Evolutionary conservation across 2,888 invertebrate species (phyloP), one percentile per base, ranked within the genome.

Genomic region (Tenthredo amoena): DNA sequence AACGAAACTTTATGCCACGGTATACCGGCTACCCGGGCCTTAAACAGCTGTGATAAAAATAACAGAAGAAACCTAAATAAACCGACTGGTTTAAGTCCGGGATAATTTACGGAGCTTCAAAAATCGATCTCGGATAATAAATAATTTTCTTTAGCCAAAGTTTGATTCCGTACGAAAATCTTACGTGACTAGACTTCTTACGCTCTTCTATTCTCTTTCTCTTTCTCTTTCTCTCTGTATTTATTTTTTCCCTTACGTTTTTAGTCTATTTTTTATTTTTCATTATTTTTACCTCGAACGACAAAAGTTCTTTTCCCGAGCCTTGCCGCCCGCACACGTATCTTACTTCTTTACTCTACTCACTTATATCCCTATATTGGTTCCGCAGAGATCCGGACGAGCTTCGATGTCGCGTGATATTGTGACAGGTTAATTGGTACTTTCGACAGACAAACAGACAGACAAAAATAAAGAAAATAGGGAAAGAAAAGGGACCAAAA

Each of bases 401-500:
- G 71, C 55, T 55, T 71, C 34, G 71, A 31, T 74, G 72, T 74
- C 72, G 43, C 31, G 40, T n/a, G 62, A 81, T 62, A 81, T 81
- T 40, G 81, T 81, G 81, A 81, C 81, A 81, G 58, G 81, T 81
- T 81, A 81, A 81, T 81, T 81, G 81, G 81, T 81, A 81, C 47
- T 37, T 81, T 81, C 37, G 81, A 81, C 81, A 40, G 84, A 65
- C 84, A 86, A 87, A 85, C 85, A 86, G 86, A 87, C 43, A 86
- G 68, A 85, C 12, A 68, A 68, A 85, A 72, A 79, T 55, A 85
- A 86, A 86, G 77, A 9, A 81, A 84, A 84, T 82, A 62, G 81
- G 84, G 62, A 71, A 85, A 86, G 79, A 71, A 71, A n/a, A 31
- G n/a, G 47, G 21, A 76, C 68, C 77, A 74, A 43, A 65, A 50